Evolutionary conservation across 2,113 vertebrate species (phyloP), one percentile per base, ranked within the genome.

Genomic region (Canis aureus): DNA sequence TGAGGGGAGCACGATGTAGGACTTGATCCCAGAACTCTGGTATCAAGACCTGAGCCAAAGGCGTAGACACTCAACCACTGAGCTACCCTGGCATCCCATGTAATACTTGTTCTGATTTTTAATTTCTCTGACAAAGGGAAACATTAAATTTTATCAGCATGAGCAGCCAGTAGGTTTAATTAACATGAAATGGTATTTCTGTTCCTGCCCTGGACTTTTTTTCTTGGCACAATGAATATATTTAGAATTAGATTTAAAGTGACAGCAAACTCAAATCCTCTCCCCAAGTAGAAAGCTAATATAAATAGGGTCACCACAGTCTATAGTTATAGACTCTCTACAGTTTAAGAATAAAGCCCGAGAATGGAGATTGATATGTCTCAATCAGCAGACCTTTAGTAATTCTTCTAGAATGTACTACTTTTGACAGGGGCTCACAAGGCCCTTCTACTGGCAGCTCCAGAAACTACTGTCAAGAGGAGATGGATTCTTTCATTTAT

Each of bases 41-140:
- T 1, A 43, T 43, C 43, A 43, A 43, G 43, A 43, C 43, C 43
- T 43, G 43, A 43, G 43, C 5, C 43, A 43, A 43, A 43, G 43
- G 43, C 6, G 38, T 38, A 43, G 43, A 43, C 43, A 43, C 43
- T 43, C 43, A 43, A 43, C 43, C 43, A 43, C 43, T 43, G 43
- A 43, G 43, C 43, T 43, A 43, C 43, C 43, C 43, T 43, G 43
- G 43, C 43, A 43, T 43, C 43, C 43, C 43, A 43, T 43, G 59
- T n/a, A 49, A 64, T 84, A 32, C 13, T 94, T 73, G 79, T 38
- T 5, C 74, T 55, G 74, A 29, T 84, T 97, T 95, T 86, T 71
- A 78, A 80, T n/a, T 29, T 1, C 7, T 95, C 90, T 94, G 92
- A 71, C 87, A 82, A 94, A 74, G n/a, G 4, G 59, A 87, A 91